Percentiles rank a stretch among this genome's conserved stretches.
phyloP scores from a whole-genome alignment of 2,797 vertebrate species.

The Chaunax sp. region DNA sequence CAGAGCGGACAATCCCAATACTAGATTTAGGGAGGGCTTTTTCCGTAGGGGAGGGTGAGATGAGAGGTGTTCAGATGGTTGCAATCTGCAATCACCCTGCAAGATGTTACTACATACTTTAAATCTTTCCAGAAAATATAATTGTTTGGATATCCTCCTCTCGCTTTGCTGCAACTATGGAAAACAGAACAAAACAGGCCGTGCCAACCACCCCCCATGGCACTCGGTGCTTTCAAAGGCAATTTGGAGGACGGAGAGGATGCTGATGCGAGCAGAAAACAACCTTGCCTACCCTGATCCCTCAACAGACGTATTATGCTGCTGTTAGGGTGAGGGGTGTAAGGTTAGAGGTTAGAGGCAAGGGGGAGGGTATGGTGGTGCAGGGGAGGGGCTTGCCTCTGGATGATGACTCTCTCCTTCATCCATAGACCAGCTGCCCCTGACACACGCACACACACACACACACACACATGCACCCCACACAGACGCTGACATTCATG shows the following conservation, averaged over 20 bases:
- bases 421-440: conserved; percentile 74
- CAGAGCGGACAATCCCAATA: too few relatives aligned
- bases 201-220: conserved; percentile 20
- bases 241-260: conserved; percentile 70
- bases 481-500: conserved; percentile 60
- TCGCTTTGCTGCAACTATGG: too few relatives aligned
- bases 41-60: too few relatives aligned
- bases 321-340: conserved; percentile 76
- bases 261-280: conserved; percentile 78
- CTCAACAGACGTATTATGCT: conserved; percentile 74
- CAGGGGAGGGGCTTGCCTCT: conserved; percentile 48
- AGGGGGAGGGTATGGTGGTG: conserved; percentile 39
- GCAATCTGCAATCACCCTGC: neutral
- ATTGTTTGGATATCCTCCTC: too few relatives aligned
- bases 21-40: too few relatives aligned
- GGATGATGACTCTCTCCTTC: conserved; percentile 65
- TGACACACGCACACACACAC: conserved; percentile 20
- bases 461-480: conserved; percentile 21
- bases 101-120: too few relatives aligned
- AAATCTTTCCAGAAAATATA: too few relatives aligned
- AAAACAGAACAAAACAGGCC: conserved; percentile 42
- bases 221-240: conserved; percentile 63
- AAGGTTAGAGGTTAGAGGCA: conserved; percentile 70
- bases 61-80: too few relatives aligned
- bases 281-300: conserved; percentile 53